These are phyloP conservation scores for Argyresthia goedartella DNA, from an alignment of 2,888 invertebrate genomes.

Conservation along the genomic window DNA sequence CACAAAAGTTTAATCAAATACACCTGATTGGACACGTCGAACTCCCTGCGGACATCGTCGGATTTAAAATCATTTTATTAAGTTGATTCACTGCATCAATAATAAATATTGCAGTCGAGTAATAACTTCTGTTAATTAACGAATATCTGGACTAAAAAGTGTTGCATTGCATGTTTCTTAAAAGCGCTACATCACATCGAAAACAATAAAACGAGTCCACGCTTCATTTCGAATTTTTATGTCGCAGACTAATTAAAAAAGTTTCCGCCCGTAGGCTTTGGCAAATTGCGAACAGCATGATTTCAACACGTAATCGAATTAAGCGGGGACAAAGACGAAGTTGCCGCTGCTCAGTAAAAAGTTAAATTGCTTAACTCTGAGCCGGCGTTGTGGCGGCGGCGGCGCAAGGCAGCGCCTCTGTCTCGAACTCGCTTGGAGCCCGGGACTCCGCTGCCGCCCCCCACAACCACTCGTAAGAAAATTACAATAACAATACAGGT, in stretches of 20 bases:
- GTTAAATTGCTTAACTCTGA: constrained; percentile 42
- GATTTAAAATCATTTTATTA: not conserved
- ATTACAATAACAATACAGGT: constrained; percentile 3
- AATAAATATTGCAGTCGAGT: not conserved
- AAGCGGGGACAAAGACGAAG: constrained; percentile 34
- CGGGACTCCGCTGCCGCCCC: too few species aligned
- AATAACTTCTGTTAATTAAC: not conserved
- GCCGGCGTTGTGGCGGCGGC: constrained; percentile 20
- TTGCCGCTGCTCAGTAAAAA: constrained; percentile 35
- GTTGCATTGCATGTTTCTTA: not conserved
- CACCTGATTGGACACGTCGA: too few species aligned
- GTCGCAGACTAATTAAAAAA: not conserved
- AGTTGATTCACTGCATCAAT: too few species aligned
- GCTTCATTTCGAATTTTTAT: not conserved
- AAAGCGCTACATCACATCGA: too few species aligned
- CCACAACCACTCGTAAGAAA: not conserved
- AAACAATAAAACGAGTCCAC: not conserved
- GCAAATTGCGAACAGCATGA: constrained; percentile 19
- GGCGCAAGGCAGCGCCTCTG: not conserved
- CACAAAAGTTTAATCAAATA: too few species aligned
- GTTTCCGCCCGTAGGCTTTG: not conserved
- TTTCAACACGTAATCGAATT: constrained; percentile 36
- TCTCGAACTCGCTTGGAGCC: not conserved
- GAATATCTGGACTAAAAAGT: not conserved
- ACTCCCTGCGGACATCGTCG: too few species aligned